Evolutionary conservation across 2,113 vertebrate genomes (phyloP), one percentile per base, ranked within the genome.

Genomic region (Parotia lawesii): DNA sequence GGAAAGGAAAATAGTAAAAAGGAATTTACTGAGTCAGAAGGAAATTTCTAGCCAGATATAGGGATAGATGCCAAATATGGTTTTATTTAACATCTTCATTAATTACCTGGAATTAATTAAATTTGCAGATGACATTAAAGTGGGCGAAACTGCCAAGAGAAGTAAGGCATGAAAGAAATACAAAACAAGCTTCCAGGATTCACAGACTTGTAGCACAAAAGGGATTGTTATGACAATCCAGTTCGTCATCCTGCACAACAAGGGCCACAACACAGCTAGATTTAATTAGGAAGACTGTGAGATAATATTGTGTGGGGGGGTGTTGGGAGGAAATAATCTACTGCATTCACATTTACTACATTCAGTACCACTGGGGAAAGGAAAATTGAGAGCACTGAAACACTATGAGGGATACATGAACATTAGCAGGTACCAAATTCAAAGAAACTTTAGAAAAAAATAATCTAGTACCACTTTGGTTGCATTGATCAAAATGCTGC

Each of bases 21-120:
- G 29, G 38, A 82, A 90, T 76, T 70, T 82, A 89, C 3, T 58
- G 62, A 89, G 58, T 84, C 65, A 88, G 86, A 86, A 92, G 38
- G 61, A 92, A 89, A 76, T 73, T 92, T 87, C 73, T 44, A 65
- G 54, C 60, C 66, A 94, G 61, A 87, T 85, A 82, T 20, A 87
- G 50, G 44, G 27, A 89, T 7, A 85, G 57, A 65, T 85, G 77
- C 74, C 89, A 95, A 94, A 92, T 89, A 89, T 10, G 16, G 62
- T 75, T 95, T 94, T 94, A 94, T 91, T 94, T 87, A 93, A 92
- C 77, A 92, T 69, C 86, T 89, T 94, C 77, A 91, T 95, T 94
- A 92, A 94, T 89, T 83, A 94, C 72, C 50, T 87, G 70, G 84
- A 96, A 94, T 91, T 91, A 96, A 94, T 89, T 87, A 85, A 91